A percentile compares a stretch with the other conserved stretches of the same genome.
These are phyloP conservation scores for Eupristina koningsbergeri DNA, from an alignment of 1,140 invertebrate genomes.

Conservation along the genomic window DNA sequence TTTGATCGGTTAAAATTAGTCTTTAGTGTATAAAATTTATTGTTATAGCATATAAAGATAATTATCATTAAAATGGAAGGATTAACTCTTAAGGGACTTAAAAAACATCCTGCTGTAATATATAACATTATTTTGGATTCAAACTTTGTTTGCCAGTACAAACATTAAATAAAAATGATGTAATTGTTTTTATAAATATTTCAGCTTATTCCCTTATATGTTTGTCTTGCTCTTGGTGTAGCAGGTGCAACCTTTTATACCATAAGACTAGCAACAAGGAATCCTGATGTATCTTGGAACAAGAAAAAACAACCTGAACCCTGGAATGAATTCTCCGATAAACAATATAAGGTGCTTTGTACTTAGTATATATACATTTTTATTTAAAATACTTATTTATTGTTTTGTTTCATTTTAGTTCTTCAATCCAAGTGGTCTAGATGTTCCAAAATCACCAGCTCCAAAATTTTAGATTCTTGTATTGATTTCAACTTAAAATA, in stretches of 20 bases:
- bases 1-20: background rate
- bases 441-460: background rate
- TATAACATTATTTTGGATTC: slow-evolving; percentile 39
- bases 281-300: slow-evolving; percentile 87
- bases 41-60: background rate
- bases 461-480: slow-evolving; percentile 28
- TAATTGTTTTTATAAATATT: slow-evolving; percentile 54
- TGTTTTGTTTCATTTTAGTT: slow-evolving; percentile 63
- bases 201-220: slow-evolving; percentile 85
- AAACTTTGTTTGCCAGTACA: background rate
- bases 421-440: slow-evolving; percentile 62
- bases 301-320: slow-evolving; percentile 84
- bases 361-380: background rate
- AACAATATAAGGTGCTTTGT: slow-evolving; percentile 84
- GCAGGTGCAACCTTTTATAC: slow-evolving; percentile 77
- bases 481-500: background rate
- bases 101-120: slow-evolving; percentile 79
- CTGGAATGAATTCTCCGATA: slow-evolving; percentile 84
- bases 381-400: background rate
- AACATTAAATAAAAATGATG: background rate
- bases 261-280: slow-evolving; percentile 79
- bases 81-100: slow-evolving; percentile 51
- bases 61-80: no score
- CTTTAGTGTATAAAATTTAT: no score
- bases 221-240: slow-evolving; percentile 79